Evolutionary conservation across 2,797 vertebrate genomes (phyloP), one percentile per base, ranked within the genome.

Genomic region (Enteromius fasciolatus): DNA sequence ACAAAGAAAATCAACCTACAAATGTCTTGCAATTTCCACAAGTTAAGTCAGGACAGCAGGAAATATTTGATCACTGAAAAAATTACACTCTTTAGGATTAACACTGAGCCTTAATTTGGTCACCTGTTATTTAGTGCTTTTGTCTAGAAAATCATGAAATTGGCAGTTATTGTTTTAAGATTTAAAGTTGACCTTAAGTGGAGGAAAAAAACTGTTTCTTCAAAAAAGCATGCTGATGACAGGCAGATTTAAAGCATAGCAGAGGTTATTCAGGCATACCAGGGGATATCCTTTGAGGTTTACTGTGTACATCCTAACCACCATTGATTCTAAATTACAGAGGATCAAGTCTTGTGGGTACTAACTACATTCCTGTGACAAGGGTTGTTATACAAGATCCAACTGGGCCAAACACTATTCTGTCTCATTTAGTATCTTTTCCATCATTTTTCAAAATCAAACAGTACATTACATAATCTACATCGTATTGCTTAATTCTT

Each of bases 291-390:
- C 54, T 72, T 72, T 80, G 78, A 66, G 36, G 74, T 81, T 48
- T 57, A 77, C 23, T 59, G 46, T 70, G 23, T 59, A 50, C 67
- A 50, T 80, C 28, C 63, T 76, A 48, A 61, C 72, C 70, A 23
- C 72, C 59, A 78, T 84, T 81, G 25, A 8, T 66, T 31, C 78
- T 57, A 74, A 76, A 80, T 83, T 68, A 72, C 54, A 80, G 5
- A 68, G 50, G 59, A 31, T 67, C 20, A 39, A 10, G 39, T 46
- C 48, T 70, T 18, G 64, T 83, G 76, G 76, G 69, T 66, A 66
- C 25, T 52, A 80, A 70, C 31, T 69, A 83, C 76, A 80, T 66
- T 25, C 33, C 81, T 68, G 23, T 76, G 15, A 28, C 17, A 83
- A 78, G 73, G 54, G 36, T 74, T n/a, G 14, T n/a, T 81, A 68